phyloP scores from a whole-genome alignment of 2,888 invertebrate species.

The Aphidoletes aphidimyza region DNA sequence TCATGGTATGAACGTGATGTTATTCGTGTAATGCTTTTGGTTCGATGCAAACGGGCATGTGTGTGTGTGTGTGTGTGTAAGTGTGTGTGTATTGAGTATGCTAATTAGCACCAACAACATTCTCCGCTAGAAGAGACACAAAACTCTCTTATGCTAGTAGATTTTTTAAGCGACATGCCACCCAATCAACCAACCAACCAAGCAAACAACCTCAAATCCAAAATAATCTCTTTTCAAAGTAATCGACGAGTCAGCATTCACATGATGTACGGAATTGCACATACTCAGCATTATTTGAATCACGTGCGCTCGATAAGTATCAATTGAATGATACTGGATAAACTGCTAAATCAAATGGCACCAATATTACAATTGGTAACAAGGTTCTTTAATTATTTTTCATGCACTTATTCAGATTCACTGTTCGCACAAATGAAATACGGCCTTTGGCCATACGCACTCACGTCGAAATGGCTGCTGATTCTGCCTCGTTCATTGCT shows the following conservation, averaged over 20 bases:
- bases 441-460: not conserved
- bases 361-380: not conserved
- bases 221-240: constrained; percentile 12
- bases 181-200: not conserved
- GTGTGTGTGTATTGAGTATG: not conserved
- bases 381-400: constrained; percentile 2
- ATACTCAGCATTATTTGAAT: not conserved
- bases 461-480: not conserved
- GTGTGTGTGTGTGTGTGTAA: no score
- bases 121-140: not conserved
- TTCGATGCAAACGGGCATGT: no score
- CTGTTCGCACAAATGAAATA: not conserved
- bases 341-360: not conserved
- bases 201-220: not conserved
- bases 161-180: not conserved
- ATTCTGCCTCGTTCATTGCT: not conserved
- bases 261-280: not conserved
- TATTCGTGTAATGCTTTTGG: not conserved
- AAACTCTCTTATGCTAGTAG: not conserved
- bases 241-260: constrained; percentile 9
- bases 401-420: not conserved
- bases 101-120: constrained; percentile 14
- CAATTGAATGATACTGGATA: not conserved
- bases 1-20: constrained; percentile 21
- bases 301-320: not conserved